phyloP scores from a whole-genome alignment of 2,113 vertebrate genomes.

The Aldabrachelys gigantea region DNA sequence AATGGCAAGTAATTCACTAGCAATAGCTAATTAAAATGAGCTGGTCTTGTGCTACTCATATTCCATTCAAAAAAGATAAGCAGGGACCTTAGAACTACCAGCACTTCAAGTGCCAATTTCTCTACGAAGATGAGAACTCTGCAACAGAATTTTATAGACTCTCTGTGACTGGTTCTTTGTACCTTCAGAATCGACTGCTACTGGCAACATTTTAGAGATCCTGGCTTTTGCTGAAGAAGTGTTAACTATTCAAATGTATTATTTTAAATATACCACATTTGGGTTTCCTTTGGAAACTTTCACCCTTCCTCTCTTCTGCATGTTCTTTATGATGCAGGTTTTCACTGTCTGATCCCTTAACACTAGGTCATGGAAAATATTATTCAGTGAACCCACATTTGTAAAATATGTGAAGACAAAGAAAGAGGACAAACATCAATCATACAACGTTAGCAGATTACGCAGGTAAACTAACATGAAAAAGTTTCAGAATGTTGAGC shows the following conservation, averaged over 20 bases:
- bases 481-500: neutral
- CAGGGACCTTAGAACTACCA: neutral
- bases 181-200: neutral
- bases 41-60: neutral
- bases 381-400: neutral
- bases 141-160: rapidly evolving
- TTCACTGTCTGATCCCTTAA: neutral
- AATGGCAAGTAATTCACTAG: neutral
- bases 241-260: neutral
- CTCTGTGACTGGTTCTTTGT: neutral
- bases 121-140: neutral
- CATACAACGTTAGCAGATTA: neutral
- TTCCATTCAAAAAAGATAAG: neutral
- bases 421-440: neutral
- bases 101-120: neutral
- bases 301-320: neutral
- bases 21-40: neutral
- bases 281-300: neutral
- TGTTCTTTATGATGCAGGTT: neutral
- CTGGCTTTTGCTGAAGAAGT: neutral
- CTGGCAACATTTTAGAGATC: neutral
- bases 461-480: neutral
- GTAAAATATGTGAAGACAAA: neutral
- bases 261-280: neutral
- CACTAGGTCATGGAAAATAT: neutral